A percentile compares a stretch with the other conserved stretches of the same genome.
Evolutionary conservation across 2,888 invertebrate species (phyloP).

Genomic region (Saturnia pavonia): DNA sequence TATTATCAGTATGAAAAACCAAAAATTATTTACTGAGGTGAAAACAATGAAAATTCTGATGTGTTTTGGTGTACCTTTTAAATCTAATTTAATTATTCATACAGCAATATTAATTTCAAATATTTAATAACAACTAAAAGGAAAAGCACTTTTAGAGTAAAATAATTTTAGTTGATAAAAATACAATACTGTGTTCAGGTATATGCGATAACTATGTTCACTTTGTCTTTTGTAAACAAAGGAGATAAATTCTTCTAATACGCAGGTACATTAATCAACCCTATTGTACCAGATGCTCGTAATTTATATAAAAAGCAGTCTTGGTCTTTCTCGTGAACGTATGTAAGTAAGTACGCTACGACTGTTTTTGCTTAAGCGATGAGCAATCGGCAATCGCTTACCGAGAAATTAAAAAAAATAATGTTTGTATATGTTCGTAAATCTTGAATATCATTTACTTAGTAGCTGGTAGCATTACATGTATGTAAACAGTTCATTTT

Average conservation of each 20-base stretch:
- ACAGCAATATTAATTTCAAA: too few species aligned
- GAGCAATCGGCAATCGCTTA: not conserved
- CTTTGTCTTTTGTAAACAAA: slow-evolving; percentile 28
- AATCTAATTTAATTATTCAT: too few species aligned
- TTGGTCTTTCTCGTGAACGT: not conserved
- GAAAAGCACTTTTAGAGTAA: not conserved
- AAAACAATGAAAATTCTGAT: too few species aligned
- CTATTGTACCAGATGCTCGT: slow-evolving; percentile 17
- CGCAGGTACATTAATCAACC: slow-evolving; percentile 39
- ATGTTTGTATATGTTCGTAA: not conserved
- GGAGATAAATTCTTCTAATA: slow-evolving; percentile 40
- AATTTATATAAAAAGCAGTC: not conserved
- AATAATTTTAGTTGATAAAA: slow-evolving; percentile 19
- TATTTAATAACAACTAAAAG: not conserved
- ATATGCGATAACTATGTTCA: slow-evolving; percentile 28
- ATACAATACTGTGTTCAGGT: slow-evolving; percentile 49
- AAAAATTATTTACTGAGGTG: too few species aligned
- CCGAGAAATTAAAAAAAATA: not conserved
- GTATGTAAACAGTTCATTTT: too few species aligned
- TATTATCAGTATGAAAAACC: too few species aligned
- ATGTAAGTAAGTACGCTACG: not conserved
- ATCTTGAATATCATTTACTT: not conserved
- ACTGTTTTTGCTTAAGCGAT: not conserved
- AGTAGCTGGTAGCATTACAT: too few species aligned
- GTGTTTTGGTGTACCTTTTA: too few species aligned